These are phyloP conservation scores for Torymus auratus DNA, from an alignment of 2,888 invertebrate genomes.

Conservation along the genomic window DNA sequence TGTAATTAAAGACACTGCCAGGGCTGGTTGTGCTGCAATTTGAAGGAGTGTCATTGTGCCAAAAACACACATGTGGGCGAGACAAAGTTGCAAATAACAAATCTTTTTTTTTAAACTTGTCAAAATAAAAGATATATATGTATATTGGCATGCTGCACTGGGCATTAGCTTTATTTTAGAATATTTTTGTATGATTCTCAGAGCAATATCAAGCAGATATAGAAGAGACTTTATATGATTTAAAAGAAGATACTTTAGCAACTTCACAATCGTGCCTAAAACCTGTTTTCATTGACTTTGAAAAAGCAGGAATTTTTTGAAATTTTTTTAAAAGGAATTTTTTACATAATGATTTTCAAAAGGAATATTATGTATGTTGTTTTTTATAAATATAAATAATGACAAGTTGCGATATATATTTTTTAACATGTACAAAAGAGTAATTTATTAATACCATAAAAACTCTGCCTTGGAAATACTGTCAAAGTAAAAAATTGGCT, in stretches of 20 bases:
- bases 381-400: slow-evolving; percentile 57
- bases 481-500: slow-evolving; percentile 50
- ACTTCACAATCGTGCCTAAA: slow-evolving; percentile 55
- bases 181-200: slow-evolving; percentile 39
- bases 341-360: slow-evolving; percentile 39
- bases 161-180: slow-evolving; percentile 41
- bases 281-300: slow-evolving; percentile 48
- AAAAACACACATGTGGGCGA: slow-evolving; percentile 39
- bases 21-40: slow-evolving; percentile 43
- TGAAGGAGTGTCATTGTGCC: slow-evolving; percentile 48
- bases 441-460: slow-evolving; percentile 56
- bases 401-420: slow-evolving; percentile 56
- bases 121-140: slow-evolving; percentile 11
- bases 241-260: slow-evolving; percentile 28
- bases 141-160: slow-evolving; percentile 26
- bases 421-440: slow-evolving; percentile 59
- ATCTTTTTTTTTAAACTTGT: slow-evolving; percentile 41
- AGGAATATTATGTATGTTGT: slow-evolving; percentile 45
- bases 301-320: slow-evolving; percentile 36
- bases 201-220: slow-evolving; percentile 38
- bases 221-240: slow-evolving; percentile 22
- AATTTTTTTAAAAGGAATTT: slow-evolving; percentile 30
- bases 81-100: slow-evolving; percentile 12
- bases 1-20: slow-evolving; percentile 46
- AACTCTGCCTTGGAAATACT: slow-evolving; percentile 49